Base-by-base conservation (phyloP, 1,140 invertebrate species). In the Drosophila ogumai region DNA sequence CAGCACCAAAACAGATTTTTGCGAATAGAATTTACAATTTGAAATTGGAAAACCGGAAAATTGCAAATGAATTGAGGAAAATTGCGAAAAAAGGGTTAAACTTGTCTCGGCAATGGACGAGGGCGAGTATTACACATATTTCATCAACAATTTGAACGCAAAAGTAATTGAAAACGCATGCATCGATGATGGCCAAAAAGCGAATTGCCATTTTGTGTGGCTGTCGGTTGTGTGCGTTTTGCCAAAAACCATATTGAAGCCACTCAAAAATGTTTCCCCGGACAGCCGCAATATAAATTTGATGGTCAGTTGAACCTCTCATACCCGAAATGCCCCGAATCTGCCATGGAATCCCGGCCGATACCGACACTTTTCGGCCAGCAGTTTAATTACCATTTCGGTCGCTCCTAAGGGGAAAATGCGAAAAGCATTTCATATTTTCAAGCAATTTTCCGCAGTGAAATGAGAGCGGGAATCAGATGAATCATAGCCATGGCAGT, bases 321-420 rank as follows among this genome's bases (percentile, higher is more conserved):
- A 50, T 38, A 40, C 41, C 32, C 34, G 8, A 15, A 38, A 55
- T 38, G 34, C 13, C 40, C 47, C 19, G 44, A 49, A 25, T 32
- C 25, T 44, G 38, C 57, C 46, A 69, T 56, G 36, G 41, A 59
- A 54, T 56, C 60, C 54, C 25, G 56, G 47, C 52, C 47, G 52
- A 63, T 60, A 59, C 75, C 82, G 50, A 81, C 68, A 69, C 75
- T 82, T 82, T 86, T 75, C 46, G 79, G 69, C 75, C 65, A 68
- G 63, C 75, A 76, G 85, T 87, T 86, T 86, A 88, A 86, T 86
- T 88, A 86, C 82, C 79, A 86, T 86, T 86, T 55, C 60, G 50
- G 58, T 32, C 36, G 49, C 64, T 61, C 31, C 49, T 28, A 60
- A 31, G 54, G 22, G 31, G 59, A 12, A 52, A 63, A 41, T 66